Evolutionary conservation across 2,113 vertebrate species (phyloP), one percentile per base, ranked within the genome.

Genomic region (Mus pahari): DNA sequence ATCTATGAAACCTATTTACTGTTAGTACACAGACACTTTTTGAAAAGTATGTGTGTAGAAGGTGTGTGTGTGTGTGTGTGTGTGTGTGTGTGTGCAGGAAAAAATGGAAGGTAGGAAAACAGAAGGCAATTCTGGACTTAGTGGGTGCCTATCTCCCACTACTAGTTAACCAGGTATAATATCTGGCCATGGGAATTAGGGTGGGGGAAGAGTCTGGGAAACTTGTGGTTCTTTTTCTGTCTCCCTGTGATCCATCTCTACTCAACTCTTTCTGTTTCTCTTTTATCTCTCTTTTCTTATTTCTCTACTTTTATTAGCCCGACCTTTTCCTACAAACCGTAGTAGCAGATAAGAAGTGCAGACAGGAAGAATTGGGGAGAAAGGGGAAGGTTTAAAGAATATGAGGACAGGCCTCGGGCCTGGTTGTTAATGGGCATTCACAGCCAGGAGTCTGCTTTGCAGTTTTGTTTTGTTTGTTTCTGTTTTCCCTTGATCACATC

Each of bases 21-120:
- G 42, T 64, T 66, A 36, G n/a, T 58, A 78, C 94, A 55, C 53
- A 95, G 87, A 66, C 7, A n/a, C 13, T 93, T 39, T 86, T 58
- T n/a, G 28, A 78, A 86, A 86, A 64, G 14, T 24, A 14, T 7
- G 9, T 74, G 33, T 74, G 31, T 31, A 36, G 48, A 62, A 64
- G 16, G 42, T 10, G 31, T 26, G 6, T 39, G 3, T 84, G 22
- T 22, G 19, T 8, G 17, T 68, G 58, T 70, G 22, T 36, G 70
- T 24, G 26, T 31, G 5, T 14, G 45, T 39, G 45, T 24, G 36
- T 31, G 11, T 22, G 11, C 8, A 86, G 55, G 20, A 17, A 28
- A 71, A 33, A 8, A 36, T 7, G 13, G 48, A 19, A 28, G 39
- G n/a, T 11, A 64, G 58, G 81, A 22, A 77, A 55, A 42, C 45